Evolutionary conservation across 1,140 invertebrate species (phyloP), one percentile per base, ranked within the genome.

Genomic region (Schlechtendalia chinensis): DNA sequence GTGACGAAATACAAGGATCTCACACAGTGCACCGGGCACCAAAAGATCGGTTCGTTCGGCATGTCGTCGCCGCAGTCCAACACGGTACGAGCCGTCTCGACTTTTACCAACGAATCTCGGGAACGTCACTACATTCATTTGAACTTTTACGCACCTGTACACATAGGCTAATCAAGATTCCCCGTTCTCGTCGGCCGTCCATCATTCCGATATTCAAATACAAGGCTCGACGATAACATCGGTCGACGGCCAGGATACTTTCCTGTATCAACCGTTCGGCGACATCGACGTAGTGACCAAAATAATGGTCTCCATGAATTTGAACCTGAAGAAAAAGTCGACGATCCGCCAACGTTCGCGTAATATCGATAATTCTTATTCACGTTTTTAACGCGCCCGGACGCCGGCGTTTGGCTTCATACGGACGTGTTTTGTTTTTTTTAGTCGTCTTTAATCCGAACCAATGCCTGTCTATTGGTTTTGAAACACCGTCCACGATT

Each of bases 401-500:
- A 39, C 32, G 32, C n/a, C n/a, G 32, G 3, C 8, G 32, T 39
- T 39, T 39, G 8, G 8, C 32, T 39, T 39, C 32, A 8, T 39
- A 39, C n/a, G n/a, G 8, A 24, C 10, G 24, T 22, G 5, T 56
- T 27, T 24, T 50, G 5, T 1, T 59, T 11, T 24, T 22, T 27
- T 59, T 12, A 59, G 8, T 47, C 12, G 27, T 17, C 29, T 53
- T 14, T 19, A 32, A 63, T 2, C 10, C 39, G 8, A 24, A 5
- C 0, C 83, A 86, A 1, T 86, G 89, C 1, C 90, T 89, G 54
- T 90, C 90, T 0, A 87, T 94, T 54, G 89, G 93, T 81, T 94
- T 92, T 84, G 91, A 94, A 81, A 89, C 89, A 71, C 90, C 91
- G 0, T 90, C 92, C 84, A 87, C 87, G 0, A 87, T 88, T 1